Base-by-base conservation (phyloP, 2,113 vertebrate species). In the Coryphaenoides rupestris region DNA sequence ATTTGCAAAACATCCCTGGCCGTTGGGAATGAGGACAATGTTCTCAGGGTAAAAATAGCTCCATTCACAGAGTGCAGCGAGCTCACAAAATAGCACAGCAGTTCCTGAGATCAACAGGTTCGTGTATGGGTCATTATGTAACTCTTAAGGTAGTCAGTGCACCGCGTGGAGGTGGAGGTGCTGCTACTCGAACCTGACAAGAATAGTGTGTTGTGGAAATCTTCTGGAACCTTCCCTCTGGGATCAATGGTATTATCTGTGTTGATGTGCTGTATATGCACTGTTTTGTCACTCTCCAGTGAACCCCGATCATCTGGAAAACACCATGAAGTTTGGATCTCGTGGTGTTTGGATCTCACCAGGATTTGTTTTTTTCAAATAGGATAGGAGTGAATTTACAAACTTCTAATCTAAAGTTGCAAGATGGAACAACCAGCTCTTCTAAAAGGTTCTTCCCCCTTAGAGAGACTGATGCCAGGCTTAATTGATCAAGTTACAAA, bases 41-140 rank as follows among this genome's bases (percentile, higher is more conserved):
- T 15, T n/a, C 45, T 58, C 4, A 2, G 72, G n/a, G 57, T 84
- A 82, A 74, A 81, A 78, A 84, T 86, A 84, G 79, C 61, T 24
- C 64, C 59, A 74, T 82, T 88, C 73, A 78, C 15, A 52, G 15
- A 75, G 56, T 58, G 65, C 68, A 62, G 57, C 28, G 21, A 66
- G 68, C 68, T 75, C 46, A 77, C 73, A 77, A 74, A 58, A 68
- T 65, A 65, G 46, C 85, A 88, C 82, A 73, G 70, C 23, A 58
- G 56, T 72, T 81, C 77, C 72, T 15, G 53, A 60, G 24, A 74
- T 73, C 63, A 79, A 73, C 72, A 80, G 45, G 45, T 68, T 40
- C 13, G 63, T 62, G 33, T 21, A 55, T 46, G 50, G 21, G 46
- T 54, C 19, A 67, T 86, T 82, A 60, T 68, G 80, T 75, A 81